phyloP scores from a whole-genome alignment of 2,113 vertebrate genomes.

The Potamarius usumacintae region DNA sequence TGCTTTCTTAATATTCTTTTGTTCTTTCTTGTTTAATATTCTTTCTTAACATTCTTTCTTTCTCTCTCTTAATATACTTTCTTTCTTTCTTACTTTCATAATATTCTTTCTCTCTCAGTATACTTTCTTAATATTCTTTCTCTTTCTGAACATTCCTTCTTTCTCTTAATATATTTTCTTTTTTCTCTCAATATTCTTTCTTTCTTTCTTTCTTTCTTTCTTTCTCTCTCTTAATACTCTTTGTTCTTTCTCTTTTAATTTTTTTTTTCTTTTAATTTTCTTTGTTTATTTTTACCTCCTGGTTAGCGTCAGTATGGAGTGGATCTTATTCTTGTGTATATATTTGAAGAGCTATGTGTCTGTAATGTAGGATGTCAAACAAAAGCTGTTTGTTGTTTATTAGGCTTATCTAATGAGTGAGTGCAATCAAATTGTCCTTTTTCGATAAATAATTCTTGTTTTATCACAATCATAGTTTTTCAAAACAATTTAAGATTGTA shows the following conservation, averaged over 20 bases:
- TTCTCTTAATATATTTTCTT: too few species aligned
- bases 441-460: neutral
- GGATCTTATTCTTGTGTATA: neutral
- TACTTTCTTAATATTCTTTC: too few species aligned
- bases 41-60: too few species aligned
- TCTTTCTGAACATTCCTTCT: too few species aligned
- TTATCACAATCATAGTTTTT: neutral
- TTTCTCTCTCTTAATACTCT: neutral
- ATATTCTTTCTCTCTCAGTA: too few species aligned
- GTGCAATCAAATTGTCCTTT: neutral
- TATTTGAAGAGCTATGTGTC: neutral
- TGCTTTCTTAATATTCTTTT: too few species aligned
- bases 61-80: too few species aligned
- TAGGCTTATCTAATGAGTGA: neutral
- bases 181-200: neutral
- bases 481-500: neutral
- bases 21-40: too few species aligned
- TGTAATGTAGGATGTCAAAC: neutral
- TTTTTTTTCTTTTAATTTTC: too few species aligned
- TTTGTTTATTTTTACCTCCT: neutral
- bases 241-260: too few species aligned
- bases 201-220: neutral
- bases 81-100: too few species aligned
- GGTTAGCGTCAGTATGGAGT: neutral
- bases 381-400: neutral